Conservation (phyloP, 2,888 invertebrate genomes). For the Furcula furcula region DNA sequence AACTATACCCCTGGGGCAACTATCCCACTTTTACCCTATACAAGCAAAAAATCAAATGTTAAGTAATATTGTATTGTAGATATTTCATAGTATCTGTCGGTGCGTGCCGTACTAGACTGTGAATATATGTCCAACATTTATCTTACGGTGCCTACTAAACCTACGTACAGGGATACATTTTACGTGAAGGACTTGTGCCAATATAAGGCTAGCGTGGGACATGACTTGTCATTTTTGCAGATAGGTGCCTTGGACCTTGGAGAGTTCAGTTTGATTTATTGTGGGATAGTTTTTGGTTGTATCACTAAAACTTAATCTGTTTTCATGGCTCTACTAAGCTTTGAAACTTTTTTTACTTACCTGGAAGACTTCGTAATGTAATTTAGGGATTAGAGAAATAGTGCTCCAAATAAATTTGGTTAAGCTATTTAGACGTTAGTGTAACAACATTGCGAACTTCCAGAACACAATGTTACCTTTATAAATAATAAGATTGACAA, state of each 20-base stretch:
- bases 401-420: too few species aligned
- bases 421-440: too few species aligned
- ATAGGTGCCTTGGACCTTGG: slow-evolving; percentile 17
- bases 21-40: too few species aligned
- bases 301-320: slow-evolving; percentile 28
- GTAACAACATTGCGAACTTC: neutral
- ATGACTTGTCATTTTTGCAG: slow-evolving; percentile 26
- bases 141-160: slow-evolving; percentile 15
- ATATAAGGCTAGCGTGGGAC: slow-evolving; percentile 6
- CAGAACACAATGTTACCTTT: neutral
- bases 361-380: too few species aligned
- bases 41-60: too few species aligned
- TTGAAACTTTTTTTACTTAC: too few species aligned
- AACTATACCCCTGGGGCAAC: too few species aligned
- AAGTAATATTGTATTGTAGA: neutral
- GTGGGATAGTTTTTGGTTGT: slow-evolving; percentile 22
- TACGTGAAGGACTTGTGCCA: slow-evolving; percentile 15
- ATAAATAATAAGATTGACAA: neutral
- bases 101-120: slow-evolving; percentile 5
- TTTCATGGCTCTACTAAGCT: slow-evolving; percentile 10
- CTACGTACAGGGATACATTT: slow-evolving; percentile 22
- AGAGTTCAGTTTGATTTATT: slow-evolving; percentile 35
- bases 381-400: too few species aligned
- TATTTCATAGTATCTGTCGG: slow-evolving; percentile 6
- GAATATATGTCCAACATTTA: slow-evolving; percentile 21